Percentiles rank a stretch among this genome's conserved stretches.
Conservation (phyloP, 2,888 invertebrate genomes). For the Alentia gelatinosa region DNA sequence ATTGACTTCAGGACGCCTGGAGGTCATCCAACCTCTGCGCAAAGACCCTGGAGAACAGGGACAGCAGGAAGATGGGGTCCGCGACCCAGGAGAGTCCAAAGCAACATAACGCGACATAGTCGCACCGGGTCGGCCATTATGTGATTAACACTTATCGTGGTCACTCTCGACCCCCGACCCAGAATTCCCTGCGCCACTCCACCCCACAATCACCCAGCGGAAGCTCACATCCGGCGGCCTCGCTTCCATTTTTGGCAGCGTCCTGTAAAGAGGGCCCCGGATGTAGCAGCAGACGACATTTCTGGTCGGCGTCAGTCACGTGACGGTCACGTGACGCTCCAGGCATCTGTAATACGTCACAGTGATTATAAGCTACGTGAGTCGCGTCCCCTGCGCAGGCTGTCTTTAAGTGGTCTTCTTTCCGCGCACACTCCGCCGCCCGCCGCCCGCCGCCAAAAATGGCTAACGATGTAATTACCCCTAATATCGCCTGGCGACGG, state of each 20-base stretch:
- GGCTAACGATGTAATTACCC: conserved; percentile 9
- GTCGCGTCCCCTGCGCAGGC: not conserved
- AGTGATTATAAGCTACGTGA: not conserved
- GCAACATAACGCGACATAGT: too few species aligned
- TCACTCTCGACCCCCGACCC: not conserved
- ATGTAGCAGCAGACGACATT: not conserved
- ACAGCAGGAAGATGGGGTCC: too few species aligned
- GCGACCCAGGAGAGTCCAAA: too few species aligned
- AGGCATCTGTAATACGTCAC: not conserved
- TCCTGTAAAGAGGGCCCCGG: not conserved
- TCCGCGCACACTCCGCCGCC: not conserved
- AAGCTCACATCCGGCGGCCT: not conserved
- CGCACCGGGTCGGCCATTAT: not conserved
- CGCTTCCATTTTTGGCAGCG: not conserved
- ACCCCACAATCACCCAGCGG: not conserved
- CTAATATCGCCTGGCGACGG: not conserved
- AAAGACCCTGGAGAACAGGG: not conserved
- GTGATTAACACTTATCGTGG: not conserved
- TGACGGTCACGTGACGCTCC: not conserved
- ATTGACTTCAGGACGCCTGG: not conserved
- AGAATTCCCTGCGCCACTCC: not conserved
- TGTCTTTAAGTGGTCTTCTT: not conserved
- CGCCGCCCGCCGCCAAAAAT: not conserved
- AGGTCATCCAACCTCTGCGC: too few species aligned
- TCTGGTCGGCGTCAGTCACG: not conserved